Percentiles rank a stretch among this genome's conserved stretches.
phyloP scores from a whole-genome alignment of 2,888 invertebrate species.

The Conops quadrifasciatus region DNA sequence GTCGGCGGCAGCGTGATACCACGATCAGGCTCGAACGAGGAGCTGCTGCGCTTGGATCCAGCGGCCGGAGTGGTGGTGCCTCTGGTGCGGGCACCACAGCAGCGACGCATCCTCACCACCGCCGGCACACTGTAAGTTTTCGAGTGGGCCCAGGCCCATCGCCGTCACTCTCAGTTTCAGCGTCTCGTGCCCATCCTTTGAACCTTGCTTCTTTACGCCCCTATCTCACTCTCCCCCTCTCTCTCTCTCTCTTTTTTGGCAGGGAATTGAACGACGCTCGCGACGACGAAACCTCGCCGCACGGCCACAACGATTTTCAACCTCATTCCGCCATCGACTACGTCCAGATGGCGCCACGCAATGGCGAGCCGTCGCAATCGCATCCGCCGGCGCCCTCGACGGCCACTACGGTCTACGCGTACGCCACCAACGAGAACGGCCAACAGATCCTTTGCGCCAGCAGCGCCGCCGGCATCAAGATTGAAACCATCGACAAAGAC shows the following conservation, averaged over 20 bases:
- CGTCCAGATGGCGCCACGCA: constrained; percentile 60
- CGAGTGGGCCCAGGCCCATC: too few species aligned
- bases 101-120: constrained; percentile 63
- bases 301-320: constrained; percentile 52
- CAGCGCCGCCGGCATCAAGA: constrained; percentile 56
- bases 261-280: constrained; percentile 60
- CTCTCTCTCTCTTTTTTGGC: constrained; percentile 14
- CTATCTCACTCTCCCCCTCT: background rate
- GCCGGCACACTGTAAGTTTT: constrained; percentile 62
- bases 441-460: constrained; percentile 57
- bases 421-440: constrained; percentile 51
- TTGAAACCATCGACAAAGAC: constrained; percentile 60
- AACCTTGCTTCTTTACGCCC: background rate
- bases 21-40: constrained; percentile 39
- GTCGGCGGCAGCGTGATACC: constrained; percentile 36
- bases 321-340: constrained; percentile 57
- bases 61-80: constrained; percentile 40
- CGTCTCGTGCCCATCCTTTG: background rate
- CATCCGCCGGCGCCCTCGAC: constrained; percentile 26
- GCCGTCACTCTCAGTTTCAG: background rate
- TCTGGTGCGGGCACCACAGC: constrained; percentile 52
- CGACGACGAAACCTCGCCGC: constrained; percentile 52
- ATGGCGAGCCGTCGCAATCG: constrained; percentile 52
- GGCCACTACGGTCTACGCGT: constrained; percentile 53
- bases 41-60: constrained; percentile 39